These are phyloP conservation scores for Sebastes itinus DNA, from an alignment of 2,797 vertebrate species.

Conservation along the genomic window DNA sequence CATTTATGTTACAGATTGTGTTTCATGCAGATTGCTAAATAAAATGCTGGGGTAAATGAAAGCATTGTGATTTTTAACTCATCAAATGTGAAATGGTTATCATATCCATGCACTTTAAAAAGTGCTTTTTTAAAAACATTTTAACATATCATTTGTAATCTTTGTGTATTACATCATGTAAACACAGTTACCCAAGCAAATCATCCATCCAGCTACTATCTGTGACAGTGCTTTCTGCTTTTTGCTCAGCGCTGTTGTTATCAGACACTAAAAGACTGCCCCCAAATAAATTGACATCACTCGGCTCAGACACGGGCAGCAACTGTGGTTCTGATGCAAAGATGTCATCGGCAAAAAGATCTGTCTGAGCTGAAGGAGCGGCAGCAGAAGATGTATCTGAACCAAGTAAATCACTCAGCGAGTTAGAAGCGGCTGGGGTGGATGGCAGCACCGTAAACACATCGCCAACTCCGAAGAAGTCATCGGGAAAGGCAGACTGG, in stretches of 20 bases:
- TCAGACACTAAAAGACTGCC: constrained; percentile 42
- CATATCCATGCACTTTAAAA: not conserved
- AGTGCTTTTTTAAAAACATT: not conserved
- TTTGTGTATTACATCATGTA: not conserved
- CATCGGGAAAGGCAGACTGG: constrained; percentile 32
- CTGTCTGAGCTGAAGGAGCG: constrained; percentile 21
- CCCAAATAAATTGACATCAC: constrained; percentile 8
- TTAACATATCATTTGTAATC: not conserved
- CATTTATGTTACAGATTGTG: not conserved
- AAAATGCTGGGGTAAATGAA: not conserved
- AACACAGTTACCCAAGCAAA: constrained; percentile 67
- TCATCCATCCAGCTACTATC: constrained; percentile 81
- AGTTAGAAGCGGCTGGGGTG: constrained; percentile 11
- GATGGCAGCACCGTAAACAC: constrained; percentile 19
- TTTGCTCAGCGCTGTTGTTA: constrained; percentile 31
- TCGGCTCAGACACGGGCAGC: constrained; percentile 27
- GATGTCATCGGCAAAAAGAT: constrained; percentile 63
- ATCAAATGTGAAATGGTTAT: not conserved
- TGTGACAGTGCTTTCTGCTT: constrained; percentile 25
- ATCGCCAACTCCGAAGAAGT: constrained; percentile 64
- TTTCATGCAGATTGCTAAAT: not conserved
- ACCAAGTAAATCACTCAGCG: constrained; percentile 55
- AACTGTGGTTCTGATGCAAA: constrained; percentile 51
- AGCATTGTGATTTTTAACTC: not conserved
- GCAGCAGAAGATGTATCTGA: constrained; percentile 20